Percentiles rank a stretch among this genome's conserved stretches.
These are phyloP conservation scores for Cataglyphis albicans DNA, from an alignment of 2,888 invertebrate species.

Conservation along the genomic window DNA sequence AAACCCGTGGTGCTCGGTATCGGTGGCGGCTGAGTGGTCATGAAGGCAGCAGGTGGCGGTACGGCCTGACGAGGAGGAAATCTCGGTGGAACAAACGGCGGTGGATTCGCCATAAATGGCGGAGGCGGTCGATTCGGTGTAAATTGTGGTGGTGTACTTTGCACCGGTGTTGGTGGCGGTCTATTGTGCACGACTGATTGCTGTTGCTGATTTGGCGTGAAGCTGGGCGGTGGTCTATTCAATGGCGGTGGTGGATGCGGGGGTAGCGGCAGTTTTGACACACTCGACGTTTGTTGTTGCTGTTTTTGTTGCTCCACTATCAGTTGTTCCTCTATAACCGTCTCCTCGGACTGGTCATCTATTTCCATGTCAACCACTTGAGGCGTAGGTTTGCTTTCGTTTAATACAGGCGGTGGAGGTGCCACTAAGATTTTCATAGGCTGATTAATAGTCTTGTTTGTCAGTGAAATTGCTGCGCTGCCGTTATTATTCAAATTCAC, in stretches of 20 bases:
- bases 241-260: slow-evolving; percentile 73
- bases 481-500: slow-evolving; percentile 69
- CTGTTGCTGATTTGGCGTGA: slow-evolving; percentile 64
- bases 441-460: slow-evolving; percentile 66
- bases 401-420: slow-evolving; percentile 83
- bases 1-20: slow-evolving; percentile 62
- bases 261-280: slow-evolving; percentile 70
- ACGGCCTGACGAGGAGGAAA: slow-evolving; percentile 67
- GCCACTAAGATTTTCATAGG: slow-evolving; percentile 84
- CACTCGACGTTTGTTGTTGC: slow-evolving; percentile 66
- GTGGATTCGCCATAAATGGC: slow-evolving; percentile 79
- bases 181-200: slow-evolving; percentile 32
- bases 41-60: slow-evolving; percentile 74
- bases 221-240: slow-evolving; percentile 76
- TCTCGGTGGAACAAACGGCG: slow-evolving; percentile 76
- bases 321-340: slow-evolving; percentile 81
- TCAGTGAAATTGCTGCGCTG: slow-evolving; percentile 37
- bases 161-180: slow-evolving; percentile 26
- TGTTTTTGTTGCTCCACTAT: slow-evolving; percentile 74
- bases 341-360: slow-evolving; percentile 83
- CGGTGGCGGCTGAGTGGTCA: slow-evolving; percentile 64
- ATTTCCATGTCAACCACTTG: slow-evolving; percentile 85
- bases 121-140: slow-evolving; percentile 79
- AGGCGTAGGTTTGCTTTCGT: slow-evolving; percentile 78
- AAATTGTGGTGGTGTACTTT: slow-evolving; percentile 70